A percentile compares a stretch with the other conserved stretches of the same genome.
Evolutionary conservation across 1,140 invertebrate species (phyloP).

Genomic region (Drosophila ironensis): DNA sequence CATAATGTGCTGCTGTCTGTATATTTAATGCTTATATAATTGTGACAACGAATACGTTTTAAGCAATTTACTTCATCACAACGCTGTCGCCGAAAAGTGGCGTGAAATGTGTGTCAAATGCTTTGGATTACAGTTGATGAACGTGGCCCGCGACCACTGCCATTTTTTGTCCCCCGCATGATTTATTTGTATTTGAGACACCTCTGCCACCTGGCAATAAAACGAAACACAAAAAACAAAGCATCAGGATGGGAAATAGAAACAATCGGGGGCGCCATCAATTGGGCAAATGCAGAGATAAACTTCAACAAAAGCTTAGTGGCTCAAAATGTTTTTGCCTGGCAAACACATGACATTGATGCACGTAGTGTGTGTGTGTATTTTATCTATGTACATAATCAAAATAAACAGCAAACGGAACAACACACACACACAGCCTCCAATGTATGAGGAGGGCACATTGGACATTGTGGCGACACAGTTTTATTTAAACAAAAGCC

Average conservation of each 20-base stretch:
- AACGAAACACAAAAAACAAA: constrained; percentile 17
- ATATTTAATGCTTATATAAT: constrained; percentile 13
- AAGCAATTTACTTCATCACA: constrained; percentile 24
- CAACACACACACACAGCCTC: not conserved
- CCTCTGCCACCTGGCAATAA: constrained; percentile 52
- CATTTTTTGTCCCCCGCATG: constrained; percentile 9
- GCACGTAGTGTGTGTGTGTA: constrained; percentile 5
- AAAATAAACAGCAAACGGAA: constrained; percentile 60
- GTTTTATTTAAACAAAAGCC: constrained; percentile 76
- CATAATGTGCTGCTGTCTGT: no score
- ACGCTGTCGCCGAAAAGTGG: constrained; percentile 17
- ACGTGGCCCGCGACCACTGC: not conserved
- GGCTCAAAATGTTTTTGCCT: constrained; percentile 73
- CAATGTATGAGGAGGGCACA: constrained; percentile 40
- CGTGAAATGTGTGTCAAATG: constrained; percentile 54
- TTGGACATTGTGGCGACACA: constrained; percentile 58
- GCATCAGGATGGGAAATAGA: constrained; percentile 13
- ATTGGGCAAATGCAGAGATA: constrained; percentile 71
- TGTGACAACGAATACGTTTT: constrained; percentile 23
- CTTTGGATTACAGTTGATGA: constrained; percentile 26
- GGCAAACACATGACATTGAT: constrained; percentile 60
- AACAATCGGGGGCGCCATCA: constrained; percentile 54
- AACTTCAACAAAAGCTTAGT: constrained; percentile 77
- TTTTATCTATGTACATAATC: constrained; percentile 55
- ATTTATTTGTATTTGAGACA: constrained; percentile 61